Base-by-base conservation (phyloP, 2,888 invertebrate genomes). In the Biston betularia region DNA sequence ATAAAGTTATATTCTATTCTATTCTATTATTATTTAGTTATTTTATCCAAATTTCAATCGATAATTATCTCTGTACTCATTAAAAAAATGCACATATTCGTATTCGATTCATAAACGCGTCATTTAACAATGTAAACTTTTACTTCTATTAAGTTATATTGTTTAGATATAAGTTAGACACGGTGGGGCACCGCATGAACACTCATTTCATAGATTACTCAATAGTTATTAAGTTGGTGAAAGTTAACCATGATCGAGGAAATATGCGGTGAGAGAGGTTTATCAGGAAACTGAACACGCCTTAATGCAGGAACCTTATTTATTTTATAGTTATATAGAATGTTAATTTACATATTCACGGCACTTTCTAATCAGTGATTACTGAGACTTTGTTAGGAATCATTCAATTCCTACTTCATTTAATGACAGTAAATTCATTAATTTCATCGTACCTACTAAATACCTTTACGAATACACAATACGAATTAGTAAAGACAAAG, bases 171-270 rank as follows among this genome's bases (percentile, higher is more conserved):
- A 38, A 14, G 35, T 53, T 12, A 53, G 38, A 14, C 10, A 15
- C 53, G 38, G 14, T 40, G 38, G 5, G 34, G 11, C 5, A 44
- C n/a, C 44, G n/a, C n/a, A 24, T 24, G 14, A 46, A n/a, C n/a
- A 38, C n/a, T 52, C 9, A 35, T 24, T 53, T 5, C 14, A 14
- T 35, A 40, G 42, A 45, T 42, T 42, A 24, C 57, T 57, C 35
- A 11, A 57, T 45, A 24, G 12, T 9, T 38, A 38, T 35, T 53
- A 14, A 24, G 15, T 38, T 34, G 15, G 65, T 55, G 55, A 65
- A 65, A 60, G 59, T 55, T 55, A 50, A 65, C 34, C 48, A 14
- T 34, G n/a, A 35, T 15, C 9, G 33, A 58, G 59, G 54, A 65
- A 60, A 55, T 35, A 3, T 38, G 64, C 54, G 35, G 55, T 45